Evolutionary conservation across 2,113 vertebrate genomes (phyloP).

Genomic region (Cyrtonyx montezumae): DNA sequence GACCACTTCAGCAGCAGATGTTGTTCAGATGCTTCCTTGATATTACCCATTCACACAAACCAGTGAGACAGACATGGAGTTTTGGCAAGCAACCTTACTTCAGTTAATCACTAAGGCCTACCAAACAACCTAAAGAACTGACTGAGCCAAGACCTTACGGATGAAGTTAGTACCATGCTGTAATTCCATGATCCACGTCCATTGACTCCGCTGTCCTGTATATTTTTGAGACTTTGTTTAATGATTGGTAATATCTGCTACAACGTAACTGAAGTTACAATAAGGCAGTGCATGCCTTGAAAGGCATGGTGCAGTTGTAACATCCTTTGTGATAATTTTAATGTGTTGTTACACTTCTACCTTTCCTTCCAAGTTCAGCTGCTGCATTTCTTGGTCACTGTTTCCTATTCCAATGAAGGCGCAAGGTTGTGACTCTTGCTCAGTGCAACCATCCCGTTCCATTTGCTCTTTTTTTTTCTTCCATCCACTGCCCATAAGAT

Average conservation of each 20-base stretch:
- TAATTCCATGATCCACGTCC: neutral
- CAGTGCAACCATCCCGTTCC: slow-evolving; percentile 96
- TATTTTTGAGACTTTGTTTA: neutral
- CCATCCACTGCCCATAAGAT: slow-evolving; percentile 99
- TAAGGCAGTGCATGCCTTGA: neutral
- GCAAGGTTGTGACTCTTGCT: slow-evolving; percentile 98
- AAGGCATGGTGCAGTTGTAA: neutral
- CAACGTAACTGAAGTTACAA: neutral
- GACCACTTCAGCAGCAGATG: neutral
- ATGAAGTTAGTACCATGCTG: neutral
- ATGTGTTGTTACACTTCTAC: slow-evolving; percentile 66
- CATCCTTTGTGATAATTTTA: neutral
- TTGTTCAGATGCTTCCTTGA: neutral
- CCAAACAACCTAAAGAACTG: neutral
- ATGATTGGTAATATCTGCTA: neutral
- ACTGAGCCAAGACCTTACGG: neutral
- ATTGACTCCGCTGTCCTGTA: neutral
- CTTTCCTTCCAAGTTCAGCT: slow-evolving; percentile 99
- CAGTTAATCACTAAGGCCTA: neutral
- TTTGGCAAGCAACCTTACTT: neutral
- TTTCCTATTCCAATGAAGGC: slow-evolving; percentile 99
- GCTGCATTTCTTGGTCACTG: slow-evolving; percentile 99
- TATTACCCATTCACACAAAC: neutral
- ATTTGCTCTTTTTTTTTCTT: slow-evolving; percentile 99
- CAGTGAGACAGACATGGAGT: neutral